Conservation (phyloP, 2,797 vertebrate genomes). For the Pangasius krempfi region DNA sequence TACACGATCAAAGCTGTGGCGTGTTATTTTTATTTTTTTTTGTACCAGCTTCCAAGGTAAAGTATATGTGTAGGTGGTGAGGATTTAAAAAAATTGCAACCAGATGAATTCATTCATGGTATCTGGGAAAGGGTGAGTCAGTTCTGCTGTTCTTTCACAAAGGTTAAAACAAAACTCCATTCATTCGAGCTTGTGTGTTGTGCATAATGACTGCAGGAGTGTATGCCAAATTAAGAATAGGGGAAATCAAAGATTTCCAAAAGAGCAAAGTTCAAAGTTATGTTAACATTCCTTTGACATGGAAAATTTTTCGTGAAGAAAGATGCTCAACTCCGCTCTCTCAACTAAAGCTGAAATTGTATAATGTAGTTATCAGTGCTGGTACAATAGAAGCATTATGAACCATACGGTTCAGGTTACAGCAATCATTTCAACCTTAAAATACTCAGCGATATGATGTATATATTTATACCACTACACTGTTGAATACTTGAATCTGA, state of each 20-base stretch:
- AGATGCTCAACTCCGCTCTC: neutral
- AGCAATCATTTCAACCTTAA: neutral
- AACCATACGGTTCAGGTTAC: neutral
- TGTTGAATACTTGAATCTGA: neutral
- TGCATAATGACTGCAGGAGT: constrained; percentile 34
- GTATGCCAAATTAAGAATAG: constrained; percentile 37
- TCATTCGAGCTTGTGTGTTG: constrained; percentile 34
- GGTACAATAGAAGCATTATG: neutral
- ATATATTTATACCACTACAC: neutral
- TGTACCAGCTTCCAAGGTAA: constrained; percentile 32
- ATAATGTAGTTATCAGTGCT: constrained; percentile 4
- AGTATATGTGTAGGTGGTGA: constrained; percentile 46
- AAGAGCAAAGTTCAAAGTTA: constrained; percentile 37
- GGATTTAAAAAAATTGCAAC: constrained; percentile 42
- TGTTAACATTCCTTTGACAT: constrained; percentile 30
- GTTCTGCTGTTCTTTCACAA: constrained; percentile 40
- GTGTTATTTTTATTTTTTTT: constrained; percentile 26
- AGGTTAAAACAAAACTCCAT: constrained; percentile 46
- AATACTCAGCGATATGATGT: too few relatives aligned
- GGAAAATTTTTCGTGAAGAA: constrained; percentile 6
- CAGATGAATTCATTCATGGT: constrained; percentile 52
- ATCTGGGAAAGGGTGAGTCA: constrained; percentile 59
- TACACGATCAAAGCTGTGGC: constrained; percentile 16
- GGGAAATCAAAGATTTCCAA: constrained; percentile 42
- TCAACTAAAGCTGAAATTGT: neutral